Evolutionary conservation across 2,888 invertebrate genomes (phyloP), one percentile per base, ranked within the genome.

Genomic region (Torymus aiolomorphi): DNA sequence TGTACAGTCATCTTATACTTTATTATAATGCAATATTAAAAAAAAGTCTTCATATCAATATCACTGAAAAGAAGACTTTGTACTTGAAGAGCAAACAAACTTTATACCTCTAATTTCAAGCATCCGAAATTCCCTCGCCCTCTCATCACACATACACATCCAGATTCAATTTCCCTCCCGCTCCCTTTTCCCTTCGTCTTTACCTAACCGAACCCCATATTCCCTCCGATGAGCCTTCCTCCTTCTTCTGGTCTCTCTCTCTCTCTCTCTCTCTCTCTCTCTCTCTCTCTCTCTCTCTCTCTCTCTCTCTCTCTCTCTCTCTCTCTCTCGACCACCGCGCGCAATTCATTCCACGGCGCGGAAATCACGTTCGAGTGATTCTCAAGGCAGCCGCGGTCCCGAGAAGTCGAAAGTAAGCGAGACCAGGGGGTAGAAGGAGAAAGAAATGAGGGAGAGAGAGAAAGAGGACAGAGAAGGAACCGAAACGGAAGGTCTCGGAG

Each of bases 311-410:
- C 24, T 24, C 24, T 24, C 24, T 24, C 24, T 24, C 18, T 49
- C 57, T 4, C 16, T 65, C 63, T 18, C 18, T 52, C 14, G 10
- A 8, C 31, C 18, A 24, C 3, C 24, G 24, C 24, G 24, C 24
- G 49, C 77, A 65, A 77, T 72, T 67, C 72, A 72, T 77, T 77
- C 63, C 57, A 20, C 56, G 49, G 16, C 56, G 63, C 54, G 85
- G 86, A 86, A 87, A 88, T 88, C 87, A 86, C 85, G 86, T 89
- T 88, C 88, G 87, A 88, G 88, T 86, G 89, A 88, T 89, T 87
- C 87, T 87, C 85, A 84, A 87, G 86, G 81, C 82, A 73, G 75
- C 63, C 67, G 24, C 11, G 52, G n/a, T 57, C 16, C 31, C 16
- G 49, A 57, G 18, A 16, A 10, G 12, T 54, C 42, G 18, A 24